phyloP scores from a whole-genome alignment of 2,113 vertebrate species.

The Rhinichthys klamathensis region DNA sequence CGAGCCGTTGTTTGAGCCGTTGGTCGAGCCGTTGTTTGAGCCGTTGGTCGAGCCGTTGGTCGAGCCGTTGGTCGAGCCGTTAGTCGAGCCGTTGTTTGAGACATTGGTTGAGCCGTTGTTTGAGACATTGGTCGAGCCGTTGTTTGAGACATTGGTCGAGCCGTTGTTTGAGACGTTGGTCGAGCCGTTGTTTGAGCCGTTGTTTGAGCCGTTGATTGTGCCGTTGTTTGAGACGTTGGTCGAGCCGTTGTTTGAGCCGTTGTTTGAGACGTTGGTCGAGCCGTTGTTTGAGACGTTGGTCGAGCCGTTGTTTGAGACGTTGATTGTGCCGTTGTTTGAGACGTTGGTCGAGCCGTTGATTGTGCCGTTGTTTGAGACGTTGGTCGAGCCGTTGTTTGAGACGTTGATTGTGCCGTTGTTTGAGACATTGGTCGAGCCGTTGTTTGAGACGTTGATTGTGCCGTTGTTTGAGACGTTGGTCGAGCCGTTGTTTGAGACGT shows the following conservation, averaged over 20 bases:
- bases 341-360: no score
- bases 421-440: no score
- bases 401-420: rapidly evolving
- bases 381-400: no score
- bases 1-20: no score
- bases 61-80: rapidly evolving
- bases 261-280: not conserved
- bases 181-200: rapidly evolving
- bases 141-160: no score
- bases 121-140: not conserved
- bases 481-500: no score
- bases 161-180: rapidly evolving
- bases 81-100: rapidly evolving
- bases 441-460: no score
- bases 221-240: rapidly evolving
- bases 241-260: rapidly evolving
- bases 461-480: rapidly evolving
- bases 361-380: no score
- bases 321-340: not conserved
- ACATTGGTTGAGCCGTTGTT: not conserved
- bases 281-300: rapidly evolving
- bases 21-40: not conserved
- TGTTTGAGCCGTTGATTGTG: not conserved
- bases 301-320: rapidly evolving
- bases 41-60: rapidly evolving